A percentile compares a stretch with the other conserved stretches of the same genome.
Evolutionary conservation across 2,797 vertebrate genomes (phyloP).

Genomic region (Coreius guichenoti): DNA sequence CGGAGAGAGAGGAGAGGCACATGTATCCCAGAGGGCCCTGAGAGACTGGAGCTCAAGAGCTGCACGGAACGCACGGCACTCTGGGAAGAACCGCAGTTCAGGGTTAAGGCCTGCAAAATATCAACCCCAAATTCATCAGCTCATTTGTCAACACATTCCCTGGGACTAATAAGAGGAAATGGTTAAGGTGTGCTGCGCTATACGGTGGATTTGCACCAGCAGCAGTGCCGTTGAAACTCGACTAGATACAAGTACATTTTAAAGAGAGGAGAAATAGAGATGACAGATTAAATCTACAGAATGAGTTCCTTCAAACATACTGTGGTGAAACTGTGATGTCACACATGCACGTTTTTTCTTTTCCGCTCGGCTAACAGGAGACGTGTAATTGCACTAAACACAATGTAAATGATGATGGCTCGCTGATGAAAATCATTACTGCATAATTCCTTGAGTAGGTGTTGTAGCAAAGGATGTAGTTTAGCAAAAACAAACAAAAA

Average conservation of each 20-base stretch:
- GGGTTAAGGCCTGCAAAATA: constrained; percentile 60
- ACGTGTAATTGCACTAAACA: constrained; percentile 15
- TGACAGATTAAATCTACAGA: background rate
- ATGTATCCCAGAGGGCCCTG: constrained; percentile 63
- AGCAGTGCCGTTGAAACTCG: background rate
- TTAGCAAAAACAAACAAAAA: constrained; percentile 5
- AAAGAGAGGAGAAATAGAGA: background rate
- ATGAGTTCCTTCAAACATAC: background rate
- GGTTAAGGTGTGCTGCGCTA: constrained; percentile 11
- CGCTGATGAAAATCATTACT: constrained; percentile 32
- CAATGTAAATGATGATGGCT: constrained; percentile 42
- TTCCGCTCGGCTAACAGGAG: constrained; percentile 11
- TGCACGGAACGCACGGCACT: constrained; percentile 69
- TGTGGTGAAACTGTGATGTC: constrained; percentile 24
- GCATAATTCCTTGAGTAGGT: constrained; percentile 17
- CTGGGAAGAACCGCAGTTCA: constrained; percentile 64
- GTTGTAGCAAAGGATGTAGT: constrained; percentile 24
- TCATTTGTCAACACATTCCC: constrained; percentile 35
- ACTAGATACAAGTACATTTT: background rate
- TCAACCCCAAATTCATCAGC: constrained; percentile 23
- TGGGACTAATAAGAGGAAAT: constrained; percentile 15
- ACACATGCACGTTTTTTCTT: constrained; percentile 19
- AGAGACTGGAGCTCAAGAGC: constrained; percentile 49
- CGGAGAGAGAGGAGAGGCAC: constrained; percentile 55
- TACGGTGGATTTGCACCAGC: constrained; percentile 19